Evolutionary conservation across 2,797 vertebrate genomes (phyloP).

Genomic region (Betta splendens): DNA sequence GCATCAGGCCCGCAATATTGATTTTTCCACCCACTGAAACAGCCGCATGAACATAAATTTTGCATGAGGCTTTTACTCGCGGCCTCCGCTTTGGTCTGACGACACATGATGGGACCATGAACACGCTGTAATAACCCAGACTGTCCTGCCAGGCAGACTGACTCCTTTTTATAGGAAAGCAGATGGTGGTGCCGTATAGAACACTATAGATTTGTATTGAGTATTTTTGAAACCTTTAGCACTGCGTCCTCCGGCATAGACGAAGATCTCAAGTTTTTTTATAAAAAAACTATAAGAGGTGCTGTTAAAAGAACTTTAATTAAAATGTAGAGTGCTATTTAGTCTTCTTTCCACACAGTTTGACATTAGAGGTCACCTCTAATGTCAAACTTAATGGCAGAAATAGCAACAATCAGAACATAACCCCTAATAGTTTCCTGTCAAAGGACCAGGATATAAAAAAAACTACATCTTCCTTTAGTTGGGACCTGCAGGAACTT

Average conservation of each 20-base stretch:
- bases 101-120: slow-evolving; percentile 94
- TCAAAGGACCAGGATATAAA: slow-evolving; percentile 21
- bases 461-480: slow-evolving; percentile 26
- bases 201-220: not conserved
- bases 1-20: slow-evolving; percentile 97
- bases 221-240: too few species aligned
- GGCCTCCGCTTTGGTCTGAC: slow-evolving; percentile 93
- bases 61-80: slow-evolving; percentile 98
- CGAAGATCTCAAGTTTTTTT: too few species aligned
- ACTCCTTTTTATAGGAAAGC: slow-evolving; percentile 74
- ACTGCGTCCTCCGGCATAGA: too few species aligned
- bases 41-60: slow-evolving; percentile 99
- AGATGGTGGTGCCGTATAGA: not conserved
- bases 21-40: slow-evolving; percentile 99
- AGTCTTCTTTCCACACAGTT: not conserved
- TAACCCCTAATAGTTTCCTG: not conserved
- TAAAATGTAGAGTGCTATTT: too few species aligned
- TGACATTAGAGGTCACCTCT: not conserved
- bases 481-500: slow-evolving; percentile 41
- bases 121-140: slow-evolving; percentile 90
- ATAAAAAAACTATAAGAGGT: not conserved
- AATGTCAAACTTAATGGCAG: not conserved
- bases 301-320: not conserved
- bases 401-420: not conserved
- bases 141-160: slow-evolving; percentile 81